These are phyloP conservation scores for Rissa tridactyla DNA, from an alignment of 2,113 vertebrate species.

Conservation along the genomic window DNA sequence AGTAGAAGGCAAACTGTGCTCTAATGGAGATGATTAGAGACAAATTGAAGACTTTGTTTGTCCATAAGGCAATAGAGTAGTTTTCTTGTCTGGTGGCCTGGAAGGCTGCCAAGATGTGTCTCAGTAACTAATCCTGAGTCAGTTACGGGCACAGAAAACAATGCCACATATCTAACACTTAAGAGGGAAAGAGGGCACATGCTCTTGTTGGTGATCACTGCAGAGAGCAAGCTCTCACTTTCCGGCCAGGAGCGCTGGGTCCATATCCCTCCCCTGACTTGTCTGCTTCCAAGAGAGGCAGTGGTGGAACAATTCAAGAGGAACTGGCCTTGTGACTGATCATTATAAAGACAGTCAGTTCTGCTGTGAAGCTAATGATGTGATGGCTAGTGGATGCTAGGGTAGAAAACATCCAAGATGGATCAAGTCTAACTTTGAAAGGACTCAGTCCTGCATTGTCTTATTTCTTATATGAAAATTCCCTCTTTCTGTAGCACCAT, in stretches of 20 bases:
- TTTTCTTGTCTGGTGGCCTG: background rate
- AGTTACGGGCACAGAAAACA: background rate
- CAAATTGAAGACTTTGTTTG: slow-evolving; percentile 13
- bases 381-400: background rate
- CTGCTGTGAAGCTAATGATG: background rate
- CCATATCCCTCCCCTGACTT: fast-evolving
- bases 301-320: background rate
- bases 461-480: background rate
- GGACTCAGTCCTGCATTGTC: background rate
- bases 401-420: background rate
- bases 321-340: background rate
- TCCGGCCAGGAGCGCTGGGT: background rate
- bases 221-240: background rate
- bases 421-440: background rate
- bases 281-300: background rate
- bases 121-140: background rate
- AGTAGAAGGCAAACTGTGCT: background rate
- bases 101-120: background rate
- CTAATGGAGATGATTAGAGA: background rate
- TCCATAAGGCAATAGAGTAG: background rate
- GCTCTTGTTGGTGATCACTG: background rate
- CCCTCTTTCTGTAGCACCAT: background rate
- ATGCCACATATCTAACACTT: background rate
- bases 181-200: background rate
- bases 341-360: background rate